Conservation (phyloP, 2,888 invertebrate genomes). For the Cryptocheilus praepositus region DNA sequence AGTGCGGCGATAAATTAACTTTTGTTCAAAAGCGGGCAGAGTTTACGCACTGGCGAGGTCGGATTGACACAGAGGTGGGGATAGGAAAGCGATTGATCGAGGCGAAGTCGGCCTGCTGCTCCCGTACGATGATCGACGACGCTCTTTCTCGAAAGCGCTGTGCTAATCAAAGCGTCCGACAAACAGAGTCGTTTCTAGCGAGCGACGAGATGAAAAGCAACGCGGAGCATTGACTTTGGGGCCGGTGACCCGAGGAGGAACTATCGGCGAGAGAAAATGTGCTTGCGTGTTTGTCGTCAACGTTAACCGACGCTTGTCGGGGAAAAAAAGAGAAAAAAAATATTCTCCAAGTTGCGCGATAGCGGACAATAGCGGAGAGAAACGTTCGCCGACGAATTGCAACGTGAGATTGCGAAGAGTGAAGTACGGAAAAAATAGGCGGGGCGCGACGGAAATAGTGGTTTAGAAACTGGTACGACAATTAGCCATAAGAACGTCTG, state of each 20-base stretch:
- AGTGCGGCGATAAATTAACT: too few relatives aligned
- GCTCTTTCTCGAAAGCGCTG: slow-evolving; percentile 3
- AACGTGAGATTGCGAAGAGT: too few relatives aligned
- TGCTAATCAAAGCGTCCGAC: slow-evolving; percentile 15
- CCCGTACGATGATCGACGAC: too few relatives aligned
- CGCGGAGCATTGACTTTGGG: neutral
- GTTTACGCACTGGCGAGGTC: neutral
- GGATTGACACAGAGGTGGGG: slow-evolving; percentile 5
- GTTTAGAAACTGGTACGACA: too few relatives aligned
- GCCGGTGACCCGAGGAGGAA: neutral
- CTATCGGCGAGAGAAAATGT: neutral
- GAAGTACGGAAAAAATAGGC: too few relatives aligned
- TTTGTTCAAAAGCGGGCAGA: neutral
- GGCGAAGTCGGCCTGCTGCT: neutral
- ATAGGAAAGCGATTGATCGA: slow-evolving; percentile 12
- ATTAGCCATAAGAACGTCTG: too few relatives aligned
- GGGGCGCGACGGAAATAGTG: too few relatives aligned
- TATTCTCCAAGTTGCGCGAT: neutral
- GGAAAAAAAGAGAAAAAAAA: neutral
- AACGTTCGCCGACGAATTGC: too few relatives aligned
- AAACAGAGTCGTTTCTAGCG: slow-evolving; percentile 13
- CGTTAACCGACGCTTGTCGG: too few relatives aligned
- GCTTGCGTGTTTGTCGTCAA: too few relatives aligned
- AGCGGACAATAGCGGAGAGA: too few relatives aligned
- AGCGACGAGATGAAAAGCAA: slow-evolving; percentile 4